Percentiles rank a stretch among this genome's conserved stretches.
Conservation (phyloP, 1,140 invertebrate species). For the Papilio xuthus region DNA sequence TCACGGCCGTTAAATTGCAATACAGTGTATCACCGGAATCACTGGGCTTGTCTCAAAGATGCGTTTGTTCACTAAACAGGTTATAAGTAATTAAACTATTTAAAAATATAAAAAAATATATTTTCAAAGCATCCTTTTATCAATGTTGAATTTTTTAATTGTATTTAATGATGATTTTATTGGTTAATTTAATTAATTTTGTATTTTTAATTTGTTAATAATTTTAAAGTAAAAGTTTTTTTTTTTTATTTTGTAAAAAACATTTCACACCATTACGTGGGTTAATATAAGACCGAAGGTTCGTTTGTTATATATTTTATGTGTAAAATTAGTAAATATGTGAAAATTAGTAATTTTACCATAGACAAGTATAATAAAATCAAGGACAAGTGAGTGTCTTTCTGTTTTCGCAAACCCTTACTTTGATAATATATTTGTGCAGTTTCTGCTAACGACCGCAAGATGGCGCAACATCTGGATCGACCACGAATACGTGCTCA, state of each 20-base stretch:
- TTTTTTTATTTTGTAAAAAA: not conserved
- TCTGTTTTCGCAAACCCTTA: constrained; percentile 16
- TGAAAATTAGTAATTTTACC: not conserved
- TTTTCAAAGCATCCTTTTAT: not conserved
- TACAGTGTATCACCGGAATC: constrained; percentile 38
- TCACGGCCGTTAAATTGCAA: constrained; percentile 52
- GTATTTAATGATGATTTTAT: not conserved
- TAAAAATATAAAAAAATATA: not conserved
- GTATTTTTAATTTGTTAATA: not conserved
- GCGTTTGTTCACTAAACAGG: not conserved
- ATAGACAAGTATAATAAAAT: not conserved
- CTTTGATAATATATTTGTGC: not conserved
- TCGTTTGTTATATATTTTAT: too few relatives aligned
- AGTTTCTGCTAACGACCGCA: constrained; percentile 19
- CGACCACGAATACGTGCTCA: constrained; percentile 20
- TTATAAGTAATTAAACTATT: not conserved
- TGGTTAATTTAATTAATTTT: not conserved
- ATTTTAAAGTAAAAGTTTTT: not conserved
- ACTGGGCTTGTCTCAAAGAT: constrained; percentile 29
- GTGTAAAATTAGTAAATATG: too few relatives aligned
- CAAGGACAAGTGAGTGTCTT: constrained; percentile 1
- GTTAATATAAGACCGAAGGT: too few relatives aligned
- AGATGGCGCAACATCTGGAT: constrained; percentile 9
- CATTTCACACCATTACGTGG: not conserved
- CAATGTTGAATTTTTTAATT: not conserved